A percentile compares a stretch with the other conserved stretches of the same genome.
Evolutionary conservation across 2,888 invertebrate species (phyloP).

Genomic region (Copidosoma aretas): DNA sequence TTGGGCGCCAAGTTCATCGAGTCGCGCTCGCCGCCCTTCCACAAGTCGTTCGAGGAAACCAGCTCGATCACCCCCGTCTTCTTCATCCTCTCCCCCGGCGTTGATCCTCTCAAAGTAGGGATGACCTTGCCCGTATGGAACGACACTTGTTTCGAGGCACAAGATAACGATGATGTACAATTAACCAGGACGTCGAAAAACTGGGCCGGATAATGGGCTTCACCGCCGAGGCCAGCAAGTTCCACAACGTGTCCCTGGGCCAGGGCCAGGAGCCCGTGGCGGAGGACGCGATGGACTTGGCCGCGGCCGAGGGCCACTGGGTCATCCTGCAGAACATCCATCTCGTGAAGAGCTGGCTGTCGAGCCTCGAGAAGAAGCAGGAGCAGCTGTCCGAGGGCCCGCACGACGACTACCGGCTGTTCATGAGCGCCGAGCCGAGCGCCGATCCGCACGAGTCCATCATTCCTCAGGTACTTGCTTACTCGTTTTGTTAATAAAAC

Average conservation of each 20-base stretch:
- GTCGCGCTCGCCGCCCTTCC: constrained; percentile 79
- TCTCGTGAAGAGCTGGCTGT: constrained; percentile 88
- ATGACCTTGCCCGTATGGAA: too few species aligned
- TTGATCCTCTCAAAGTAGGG: constrained; percentile 86
- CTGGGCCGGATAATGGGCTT: constrained; percentile 83
- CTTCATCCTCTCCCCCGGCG: constrained; percentile 93
- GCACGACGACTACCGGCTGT: constrained; percentile 67
- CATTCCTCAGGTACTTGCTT: constrained; percentile 67
- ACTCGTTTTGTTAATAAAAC: too few species aligned
- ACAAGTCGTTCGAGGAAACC: constrained; percentile 85
- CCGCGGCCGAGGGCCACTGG: constrained; percentile 83
- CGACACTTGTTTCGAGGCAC: too few species aligned
- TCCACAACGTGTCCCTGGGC: constrained; percentile 92
- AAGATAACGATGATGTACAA: too few species aligned
- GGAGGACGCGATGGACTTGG: constrained; percentile 82
- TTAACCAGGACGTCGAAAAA: constrained; percentile 87
- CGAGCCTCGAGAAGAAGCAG: constrained; percentile 87
- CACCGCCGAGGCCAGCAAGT: constrained; percentile 79
- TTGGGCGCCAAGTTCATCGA: constrained; percentile 84
- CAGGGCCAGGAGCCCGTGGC: constrained; percentile 95
- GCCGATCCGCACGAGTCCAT: constrained; percentile 70
- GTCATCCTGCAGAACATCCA: constrained; percentile 93
- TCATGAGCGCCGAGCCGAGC: constrained; percentile 88
- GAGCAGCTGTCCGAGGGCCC: constrained; percentile 78
- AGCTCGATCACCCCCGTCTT: constrained; percentile 86